Percentiles rank a stretch among this genome's conserved stretches.
Evolutionary conservation across 2,797 vertebrate species (phyloP).

Genomic region (Glyptemys insculpta): DNA sequence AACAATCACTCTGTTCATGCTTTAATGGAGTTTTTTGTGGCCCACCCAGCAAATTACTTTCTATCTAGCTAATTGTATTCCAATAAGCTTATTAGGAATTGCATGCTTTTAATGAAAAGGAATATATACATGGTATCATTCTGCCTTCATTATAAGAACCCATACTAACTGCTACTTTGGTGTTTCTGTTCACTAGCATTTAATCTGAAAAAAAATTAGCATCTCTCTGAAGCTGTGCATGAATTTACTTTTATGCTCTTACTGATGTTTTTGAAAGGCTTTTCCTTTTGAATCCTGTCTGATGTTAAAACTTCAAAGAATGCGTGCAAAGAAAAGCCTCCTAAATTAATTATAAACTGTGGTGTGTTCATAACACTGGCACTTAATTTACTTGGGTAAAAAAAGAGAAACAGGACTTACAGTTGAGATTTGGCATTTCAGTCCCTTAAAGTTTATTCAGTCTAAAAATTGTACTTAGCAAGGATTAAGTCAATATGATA

Average conservation of each 20-base stretch:
- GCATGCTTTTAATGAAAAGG: neutral
- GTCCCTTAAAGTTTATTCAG: neutral
- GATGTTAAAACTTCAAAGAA: neutral
- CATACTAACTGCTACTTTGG: neutral
- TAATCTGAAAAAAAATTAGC: neutral
- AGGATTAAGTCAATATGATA: neutral
- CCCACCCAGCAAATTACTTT: neutral
- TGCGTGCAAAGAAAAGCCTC: neutral
- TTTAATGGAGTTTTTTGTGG: neutral
- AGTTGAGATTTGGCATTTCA: neutral
- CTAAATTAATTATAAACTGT: neutral
- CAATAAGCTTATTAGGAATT: neutral
- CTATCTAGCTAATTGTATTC: neutral
- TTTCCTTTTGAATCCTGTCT: neutral
- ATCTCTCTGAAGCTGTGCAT: neutral
- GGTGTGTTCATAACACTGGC: neutral
- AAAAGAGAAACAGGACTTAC: neutral
- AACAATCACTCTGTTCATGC: neutral
- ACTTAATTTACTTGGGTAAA: neutral
- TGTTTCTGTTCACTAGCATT: neutral
- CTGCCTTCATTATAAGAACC: neutral
- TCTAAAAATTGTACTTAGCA: neutral
- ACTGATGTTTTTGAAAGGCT: neutral
- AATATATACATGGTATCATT: neutral
- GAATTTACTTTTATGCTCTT: neutral